A percentile compares a stretch with the other conserved stretches of the same genome.
Conservation (phyloP, 2,113 vertebrate species). For the Tetrao urogallus region DNA sequence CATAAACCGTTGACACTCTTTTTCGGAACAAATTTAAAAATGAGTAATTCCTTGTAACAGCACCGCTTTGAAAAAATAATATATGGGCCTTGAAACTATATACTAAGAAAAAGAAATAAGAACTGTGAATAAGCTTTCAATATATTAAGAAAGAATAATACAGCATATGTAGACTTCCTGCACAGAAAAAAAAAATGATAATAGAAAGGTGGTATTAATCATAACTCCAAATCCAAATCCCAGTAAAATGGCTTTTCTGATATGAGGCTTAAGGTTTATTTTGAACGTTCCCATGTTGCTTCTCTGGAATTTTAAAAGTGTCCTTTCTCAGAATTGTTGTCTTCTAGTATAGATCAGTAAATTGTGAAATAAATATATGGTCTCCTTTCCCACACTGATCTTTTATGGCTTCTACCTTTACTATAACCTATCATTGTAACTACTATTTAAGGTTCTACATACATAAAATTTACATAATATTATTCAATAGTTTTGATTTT, state of each 20-base stretch:
- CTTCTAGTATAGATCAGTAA: background rate
- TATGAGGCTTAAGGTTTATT: background rate
- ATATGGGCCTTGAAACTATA: background rate
- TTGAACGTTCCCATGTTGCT: background rate
- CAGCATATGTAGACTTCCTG: background rate
- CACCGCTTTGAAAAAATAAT: background rate
- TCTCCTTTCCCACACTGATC: background rate
- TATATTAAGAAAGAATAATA: background rate
- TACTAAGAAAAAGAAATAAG: background rate
- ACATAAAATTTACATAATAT: background rate
- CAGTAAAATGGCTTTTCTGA: background rate
- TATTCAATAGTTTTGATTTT: background rate
- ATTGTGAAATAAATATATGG: background rate
- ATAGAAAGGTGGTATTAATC: background rate
- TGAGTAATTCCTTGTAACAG: background rate
- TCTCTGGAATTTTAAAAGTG: background rate
- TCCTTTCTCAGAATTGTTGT: background rate
- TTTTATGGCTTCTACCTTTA: background rate
- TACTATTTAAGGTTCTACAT: background rate
- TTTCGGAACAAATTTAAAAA: background rate
- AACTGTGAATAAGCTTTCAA: background rate
- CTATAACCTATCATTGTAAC: background rate
- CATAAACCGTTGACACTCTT: too few species aligned
- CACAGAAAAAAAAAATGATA: background rate
- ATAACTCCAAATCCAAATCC: background rate